Evolutionary conservation across 1,140 invertebrate genomes (phyloP), one percentile per base, ranked within the genome.

Genomic region (Atopsyche davidsoni): DNA sequence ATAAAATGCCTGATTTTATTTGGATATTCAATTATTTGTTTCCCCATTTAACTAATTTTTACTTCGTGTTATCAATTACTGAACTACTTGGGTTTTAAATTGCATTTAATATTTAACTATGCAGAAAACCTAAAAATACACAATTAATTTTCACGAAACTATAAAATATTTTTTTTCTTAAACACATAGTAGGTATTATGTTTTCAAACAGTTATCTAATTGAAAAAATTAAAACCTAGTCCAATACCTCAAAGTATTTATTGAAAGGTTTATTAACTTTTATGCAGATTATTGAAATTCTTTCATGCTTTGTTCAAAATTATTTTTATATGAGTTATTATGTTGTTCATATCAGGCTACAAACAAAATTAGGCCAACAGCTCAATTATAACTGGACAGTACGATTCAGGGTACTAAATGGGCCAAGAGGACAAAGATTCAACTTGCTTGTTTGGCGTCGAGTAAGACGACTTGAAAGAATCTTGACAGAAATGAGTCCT

Each of bases 401-500:
- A 2, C 39, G 51, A 24, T 50, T 50, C n/a, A 49, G 46, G 19
- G 47, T 57, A 16, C 31, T 57, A 16, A 31, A 52, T 34, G 46
- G 41, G 18, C 51, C 55, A 7, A 31, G 51, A 22, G 50, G 46
- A 14, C 55, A 57, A 35, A 23, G 55, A 1, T 57, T 57, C 28
- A 57, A 57, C 24, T 34, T 57, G 13, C 10, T 53, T 3, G 55
- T 57, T 11, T 57, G 55, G 55, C 28, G 32, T 17, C 50, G 42
- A 7, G 51, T 46, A 22, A 19, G 55, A 21, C 50, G 43, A 19
- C 36, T 57, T 22, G 55, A 57, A 16, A 57, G 36, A 36, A 53
- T 13, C 9, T 41, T 57, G 13, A 50, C 41, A 3, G 14, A 34
- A 3, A 46, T 53, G 51, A 53, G 46, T 35, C 6, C 35, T 11